A percentile compares a stretch with the other conserved stretches of the same genome.
These are phyloP conservation scores for Pachypeltis micranthus DNA, from an alignment of 1,140 invertebrate species.

Conservation along the genomic window DNA sequence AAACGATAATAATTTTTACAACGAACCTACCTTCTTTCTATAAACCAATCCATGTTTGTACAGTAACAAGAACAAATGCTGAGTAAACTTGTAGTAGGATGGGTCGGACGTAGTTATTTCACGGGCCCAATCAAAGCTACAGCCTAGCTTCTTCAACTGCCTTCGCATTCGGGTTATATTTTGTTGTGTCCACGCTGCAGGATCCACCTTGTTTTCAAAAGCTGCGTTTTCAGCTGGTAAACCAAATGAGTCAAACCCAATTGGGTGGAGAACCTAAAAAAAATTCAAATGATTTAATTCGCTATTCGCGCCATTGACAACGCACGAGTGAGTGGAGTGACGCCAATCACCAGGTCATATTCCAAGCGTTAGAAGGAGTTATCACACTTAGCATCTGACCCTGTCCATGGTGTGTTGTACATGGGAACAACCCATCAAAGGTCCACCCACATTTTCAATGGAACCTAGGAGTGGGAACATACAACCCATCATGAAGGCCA, in stretches of 20 bases:
- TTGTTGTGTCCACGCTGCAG: conserved; percentile 71
- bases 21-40: conserved; percentile 46
- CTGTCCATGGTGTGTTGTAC: too few relatives aligned
- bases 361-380: too few relatives aligned
- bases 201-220: conserved; percentile 63
- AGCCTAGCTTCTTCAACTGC: conserved; percentile 70
- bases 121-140: conserved; percentile 87
- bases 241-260: conserved; percentile 99
- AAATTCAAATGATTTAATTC: conserved; percentile 26
- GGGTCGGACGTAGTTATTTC: conserved; percentile 71
- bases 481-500: too few relatives aligned
- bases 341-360: too few relatives aligned
- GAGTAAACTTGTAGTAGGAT: conserved; percentile 85
- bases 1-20: too few relatives aligned
- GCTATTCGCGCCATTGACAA: too few relatives aligned
- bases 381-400: too few relatives aligned
- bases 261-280: conserved; percentile 68
- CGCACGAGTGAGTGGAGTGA: too few relatives aligned
- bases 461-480: too few relatives aligned
- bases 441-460: too few relatives aligned
- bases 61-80: conserved; percentile 85
- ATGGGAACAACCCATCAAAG: too few relatives aligned
- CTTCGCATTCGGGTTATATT: conserved; percentile 86
- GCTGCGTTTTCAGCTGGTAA: conserved; percentile 99
- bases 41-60: conserved; percentile 76